A percentile compares a stretch with the other conserved stretches of the same genome.
These are phyloP conservation scores for Gambusia holbrooki DNA, from an alignment of 2,113 vertebrate species.

Conservation along the genomic window DNA sequence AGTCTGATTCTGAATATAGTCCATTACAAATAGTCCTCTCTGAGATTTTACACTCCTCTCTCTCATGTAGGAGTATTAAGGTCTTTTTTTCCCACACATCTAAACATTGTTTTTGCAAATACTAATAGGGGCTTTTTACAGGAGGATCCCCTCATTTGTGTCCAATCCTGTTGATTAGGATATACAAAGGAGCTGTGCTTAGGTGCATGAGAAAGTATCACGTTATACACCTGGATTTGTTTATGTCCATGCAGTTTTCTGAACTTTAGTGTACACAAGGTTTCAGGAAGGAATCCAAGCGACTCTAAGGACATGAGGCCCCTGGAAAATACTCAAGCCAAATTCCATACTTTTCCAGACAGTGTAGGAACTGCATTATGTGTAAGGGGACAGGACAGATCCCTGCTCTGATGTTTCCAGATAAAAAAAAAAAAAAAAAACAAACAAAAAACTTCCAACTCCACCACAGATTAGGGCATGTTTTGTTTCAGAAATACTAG, in stretches of 20 bases:
- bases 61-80: background rate
- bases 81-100: background rate
- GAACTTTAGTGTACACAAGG: background rate
- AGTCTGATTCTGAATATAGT: background rate
- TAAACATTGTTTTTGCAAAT: background rate
- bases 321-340: background rate
- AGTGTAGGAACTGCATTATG: conserved; percentile 16
- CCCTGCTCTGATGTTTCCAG: background rate
- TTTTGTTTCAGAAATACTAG: conserved; percentile 8
- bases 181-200: background rate
- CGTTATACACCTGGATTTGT: background rate
- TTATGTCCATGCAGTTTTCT: background rate
- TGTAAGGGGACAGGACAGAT: conserved; percentile 35
- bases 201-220: background rate
- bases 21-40: background rate
- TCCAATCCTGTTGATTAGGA: background rate
- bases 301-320: background rate
- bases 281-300: background rate
- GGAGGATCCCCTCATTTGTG: background rate
- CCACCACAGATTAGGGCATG: conserved; percentile 40
- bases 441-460: conserved; percentile 21
- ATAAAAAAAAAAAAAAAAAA: background rate
- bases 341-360: background rate
- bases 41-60: background rate
- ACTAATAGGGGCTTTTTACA: background rate